Conservation (phyloP, 2,113 vertebrate genomes). For the Corydoras maculifer region DNA sequence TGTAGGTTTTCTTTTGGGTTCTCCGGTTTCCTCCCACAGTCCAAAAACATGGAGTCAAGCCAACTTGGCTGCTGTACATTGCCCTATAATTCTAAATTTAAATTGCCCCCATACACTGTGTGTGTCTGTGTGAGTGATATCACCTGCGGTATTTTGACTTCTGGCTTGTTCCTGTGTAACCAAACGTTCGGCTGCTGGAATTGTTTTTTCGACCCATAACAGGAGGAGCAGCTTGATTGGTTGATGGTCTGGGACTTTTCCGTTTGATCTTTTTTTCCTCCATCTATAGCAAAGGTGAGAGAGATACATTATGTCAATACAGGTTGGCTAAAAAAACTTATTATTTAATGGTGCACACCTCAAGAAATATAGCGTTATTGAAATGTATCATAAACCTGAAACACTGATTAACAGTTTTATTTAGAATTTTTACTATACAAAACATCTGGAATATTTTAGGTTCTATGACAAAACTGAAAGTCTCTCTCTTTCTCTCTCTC, state of each 20-base stretch:
- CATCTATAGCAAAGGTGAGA: constrained; percentile 36
- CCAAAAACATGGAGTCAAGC: too few relatives aligned
- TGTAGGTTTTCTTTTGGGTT: background rate
- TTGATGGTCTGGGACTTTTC: constrained; percentile 79
- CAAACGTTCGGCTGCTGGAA: constrained; percentile 70
- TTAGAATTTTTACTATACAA: too few relatives aligned
- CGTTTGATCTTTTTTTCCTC: constrained; percentile 89
- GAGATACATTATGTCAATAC: background rate
- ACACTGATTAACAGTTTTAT: too few relatives aligned
- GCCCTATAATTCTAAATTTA: too few relatives aligned
- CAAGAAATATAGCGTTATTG: background rate
- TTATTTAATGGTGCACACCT: background rate
- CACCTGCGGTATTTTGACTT: constrained; percentile 81
- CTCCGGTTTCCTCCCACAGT: background rate
- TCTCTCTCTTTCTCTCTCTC: too few relatives aligned
- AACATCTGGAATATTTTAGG: too few relatives aligned
- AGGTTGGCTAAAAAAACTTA: background rate
- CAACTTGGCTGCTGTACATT: too few relatives aligned
- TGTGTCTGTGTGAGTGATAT: background rate
- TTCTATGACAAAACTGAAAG: too few relatives aligned
- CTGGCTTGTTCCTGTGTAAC: constrained; percentile 72
- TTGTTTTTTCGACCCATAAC: constrained; percentile 67
- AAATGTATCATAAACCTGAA: too few relatives aligned
- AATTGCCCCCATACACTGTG: too few relatives aligned
- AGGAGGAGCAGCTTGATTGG: constrained; percentile 65